Conservation (phyloP, 2,113 vertebrate species). For the Chloebia gouldiae region DNA sequence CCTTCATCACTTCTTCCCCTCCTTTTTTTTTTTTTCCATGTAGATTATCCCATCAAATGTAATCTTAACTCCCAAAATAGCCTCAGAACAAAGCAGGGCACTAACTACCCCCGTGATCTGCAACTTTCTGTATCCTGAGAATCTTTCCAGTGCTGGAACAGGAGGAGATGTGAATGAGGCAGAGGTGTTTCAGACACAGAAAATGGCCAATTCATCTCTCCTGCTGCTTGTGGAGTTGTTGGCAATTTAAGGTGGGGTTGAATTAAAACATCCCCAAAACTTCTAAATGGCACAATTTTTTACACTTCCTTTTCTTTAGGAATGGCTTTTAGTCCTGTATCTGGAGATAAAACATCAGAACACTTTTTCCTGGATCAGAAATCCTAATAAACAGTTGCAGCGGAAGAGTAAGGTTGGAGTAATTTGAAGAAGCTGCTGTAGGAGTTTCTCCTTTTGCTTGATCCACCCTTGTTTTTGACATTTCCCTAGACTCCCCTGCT, state of each 20-base stretch:
- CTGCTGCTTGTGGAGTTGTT: not conserved
- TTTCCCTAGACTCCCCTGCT: not conserved
- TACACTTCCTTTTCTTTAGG: not conserved
- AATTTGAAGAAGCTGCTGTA: not conserved
- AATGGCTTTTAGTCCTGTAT: not conserved
- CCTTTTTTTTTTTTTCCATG: not conserved
- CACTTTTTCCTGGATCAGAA: not conserved
- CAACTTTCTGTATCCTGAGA: not conserved
- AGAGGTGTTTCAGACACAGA: not conserved
- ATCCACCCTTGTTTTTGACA: constrained; percentile 64
- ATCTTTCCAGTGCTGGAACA: not conserved
- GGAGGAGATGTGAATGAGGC: not conserved
- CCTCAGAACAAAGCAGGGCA: not conserved
- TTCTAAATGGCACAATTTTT: not conserved
- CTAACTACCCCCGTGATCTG: not conserved
- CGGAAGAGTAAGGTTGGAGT: not conserved
- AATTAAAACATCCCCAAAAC: not conserved
- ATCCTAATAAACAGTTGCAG: not conserved
- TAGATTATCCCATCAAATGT: not conserved
- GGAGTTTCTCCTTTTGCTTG: not conserved
- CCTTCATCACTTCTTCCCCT: not conserved
- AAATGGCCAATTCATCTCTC: not conserved
- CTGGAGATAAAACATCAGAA: not conserved
- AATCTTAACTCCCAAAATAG: not conserved
- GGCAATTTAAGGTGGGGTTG: not conserved